Evolutionary conservation across 2,888 invertebrate species (phyloP).

Genomic region (Piscicola geometra): DNA sequence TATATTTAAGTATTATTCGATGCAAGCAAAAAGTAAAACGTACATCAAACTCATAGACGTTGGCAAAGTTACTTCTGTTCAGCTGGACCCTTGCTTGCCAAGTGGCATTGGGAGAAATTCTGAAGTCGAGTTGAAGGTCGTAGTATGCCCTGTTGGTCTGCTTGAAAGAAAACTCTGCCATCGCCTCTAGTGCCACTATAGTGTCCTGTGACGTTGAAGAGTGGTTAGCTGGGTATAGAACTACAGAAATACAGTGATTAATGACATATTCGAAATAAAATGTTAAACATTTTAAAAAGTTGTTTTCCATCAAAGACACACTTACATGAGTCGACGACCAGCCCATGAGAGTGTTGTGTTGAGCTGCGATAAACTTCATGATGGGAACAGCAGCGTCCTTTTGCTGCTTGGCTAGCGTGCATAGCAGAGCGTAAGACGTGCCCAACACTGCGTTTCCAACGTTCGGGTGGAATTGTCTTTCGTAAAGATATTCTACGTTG

Average conservation of each 20-base stretch:
- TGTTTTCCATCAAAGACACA: too few species aligned
- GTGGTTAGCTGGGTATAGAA: too few species aligned
- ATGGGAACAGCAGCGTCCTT: conserved; percentile 45
- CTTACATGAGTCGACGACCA: conserved; percentile 52
- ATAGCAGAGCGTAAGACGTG: conserved; percentile 82
- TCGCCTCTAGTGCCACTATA: conserved; percentile 77
- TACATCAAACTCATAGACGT: conserved; percentile 45
- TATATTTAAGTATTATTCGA: too few species aligned
- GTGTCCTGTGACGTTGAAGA: too few species aligned
- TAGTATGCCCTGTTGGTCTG: conserved; percentile 53
- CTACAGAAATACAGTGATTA: too few species aligned
- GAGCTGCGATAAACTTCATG: conserved; percentile 54
- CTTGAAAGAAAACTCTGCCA: conserved; percentile 61
- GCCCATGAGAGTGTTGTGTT: conserved; percentile 52
- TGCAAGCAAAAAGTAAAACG: conserved; percentile 20
- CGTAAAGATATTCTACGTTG: conserved; percentile 70
- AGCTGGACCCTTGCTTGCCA: conserved; percentile 47
- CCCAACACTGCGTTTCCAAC: conserved; percentile 73
- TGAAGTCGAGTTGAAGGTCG: conserved; percentile 46
- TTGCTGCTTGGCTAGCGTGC: conserved; percentile 61
- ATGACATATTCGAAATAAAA: too few species aligned
- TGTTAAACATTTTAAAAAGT: too few species aligned
- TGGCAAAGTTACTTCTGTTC: conserved; percentile 51
- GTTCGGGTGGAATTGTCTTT: conserved; percentile 62
- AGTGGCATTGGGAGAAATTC: conserved; percentile 56